Evolutionary conservation across 2,888 invertebrate genomes (phyloP).

Genomic region (Phorcus lineatus): DNA sequence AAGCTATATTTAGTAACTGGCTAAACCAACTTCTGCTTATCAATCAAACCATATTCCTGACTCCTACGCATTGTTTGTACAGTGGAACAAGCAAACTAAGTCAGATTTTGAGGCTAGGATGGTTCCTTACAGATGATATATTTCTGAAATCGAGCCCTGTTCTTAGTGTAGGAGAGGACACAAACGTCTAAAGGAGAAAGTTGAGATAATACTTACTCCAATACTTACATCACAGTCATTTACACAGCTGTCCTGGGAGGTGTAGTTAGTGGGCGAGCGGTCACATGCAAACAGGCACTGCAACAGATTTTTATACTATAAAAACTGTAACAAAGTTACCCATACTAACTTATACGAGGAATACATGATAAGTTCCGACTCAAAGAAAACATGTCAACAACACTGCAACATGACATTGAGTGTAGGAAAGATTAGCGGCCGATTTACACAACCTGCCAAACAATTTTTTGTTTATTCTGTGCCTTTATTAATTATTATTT

Average conservation of each 20-base stretch:
- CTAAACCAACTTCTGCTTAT: no score
- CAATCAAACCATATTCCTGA: no score
- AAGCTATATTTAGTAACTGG: not conserved
- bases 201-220: not conserved
- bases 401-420: not conserved
- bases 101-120: not conserved
- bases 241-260: slow-evolving; percentile 30
- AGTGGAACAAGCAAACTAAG: no score
- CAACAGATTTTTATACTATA: not conserved
- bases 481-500: no score
- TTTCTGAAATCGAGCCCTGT: not conserved
- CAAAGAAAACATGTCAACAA: no score
- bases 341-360: no score
- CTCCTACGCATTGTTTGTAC: no score
- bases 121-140: not conserved
- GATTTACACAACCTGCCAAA: no score
- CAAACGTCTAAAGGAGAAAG: not conserved
- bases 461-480: no score
- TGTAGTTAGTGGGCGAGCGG: slow-evolving; percentile 34
- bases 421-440: no score
- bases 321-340: no score
- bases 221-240: slow-evolving; percentile 38
- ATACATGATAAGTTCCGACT: no score
- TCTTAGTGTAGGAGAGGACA: not conserved
- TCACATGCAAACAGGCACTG: slow-evolving; percentile 47